Base-by-base conservation (phyloP, 2,888 invertebrate genomes). In the Standfussiana lucernea region DNA sequence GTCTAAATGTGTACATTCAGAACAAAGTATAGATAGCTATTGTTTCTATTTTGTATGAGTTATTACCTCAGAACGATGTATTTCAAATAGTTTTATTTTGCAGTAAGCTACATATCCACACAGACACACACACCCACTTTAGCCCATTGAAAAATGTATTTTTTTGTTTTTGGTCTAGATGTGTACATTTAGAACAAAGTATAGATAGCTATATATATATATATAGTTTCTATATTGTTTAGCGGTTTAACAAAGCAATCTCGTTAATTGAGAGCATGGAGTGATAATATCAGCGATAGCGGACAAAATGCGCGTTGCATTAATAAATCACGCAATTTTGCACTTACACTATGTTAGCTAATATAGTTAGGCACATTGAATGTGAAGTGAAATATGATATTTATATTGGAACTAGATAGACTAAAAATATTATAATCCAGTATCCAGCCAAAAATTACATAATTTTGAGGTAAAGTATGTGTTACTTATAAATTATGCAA, bases 281-380 rank as follows among this genome's bases (percentile, higher is more conserved):
- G 15, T 42, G 75, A 81, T 81, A 73, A 42, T 79, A 74, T 82
- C 62, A 35, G 70, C 28, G 56, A 72, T 66, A 75, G 42, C 24
- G 37, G n/a, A 56, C 50, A 66, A 42, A 72, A 68, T 69, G 15
- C 37, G 56, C 21, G 45, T 28, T 61, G 18, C 18, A 59, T 10
- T 47, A 7, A 81, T 75, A 75, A 79, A 82, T 75, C 75, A 80
- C 21, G 50, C 45, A 45, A 78, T 71, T 71, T 71, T 37, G 45
- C 42, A 45, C 24, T 71, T 53, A 62, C 8, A 7, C 21, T 37
- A 45, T 72, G 10, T 11, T 53, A 45, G 15, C 11, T 61, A 37
- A 78, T 77, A 2, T 1, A 28, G 18, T n/a, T 42, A 1, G 7
- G 32, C 8, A 15, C 28, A 45, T 8, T 24, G 70, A 50, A 35